Evolutionary conservation across 1,140 invertebrate genomes (phyloP), one percentile per base, ranked within the genome.

Genomic region (Drosophila fuyamai): DNA sequence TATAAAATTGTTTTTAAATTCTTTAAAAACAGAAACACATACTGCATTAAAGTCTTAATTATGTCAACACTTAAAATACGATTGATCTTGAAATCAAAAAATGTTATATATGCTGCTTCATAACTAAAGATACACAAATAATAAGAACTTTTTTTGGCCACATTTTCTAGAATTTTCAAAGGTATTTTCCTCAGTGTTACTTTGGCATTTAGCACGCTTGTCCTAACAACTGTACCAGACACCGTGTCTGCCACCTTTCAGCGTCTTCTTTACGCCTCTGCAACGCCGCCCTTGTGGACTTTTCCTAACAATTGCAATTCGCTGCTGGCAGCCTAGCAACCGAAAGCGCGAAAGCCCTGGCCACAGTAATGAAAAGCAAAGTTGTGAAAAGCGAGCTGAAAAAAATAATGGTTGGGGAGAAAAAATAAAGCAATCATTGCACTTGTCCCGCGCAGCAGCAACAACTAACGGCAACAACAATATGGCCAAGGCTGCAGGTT

Each of bases 401-500:
- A 38, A 43, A 48, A 38, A 44, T 6, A 32, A 56, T 29, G 40
- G 23, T 40, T 10, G 44, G 18, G 62, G 60, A 54, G 65, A 56
- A 60, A 53, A 78, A 77, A 81, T 74, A 81, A 81, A 85, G 81
- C 81, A 85, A 85, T 85, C 81, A 85, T 85, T 85, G 81, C 81
- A 85, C 81, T 85, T 85, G 82, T 78, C 68, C 62, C 78, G 53
- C 55, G 60, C 62, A 65, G 68, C 62, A 36, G 48, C 57, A 50
- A 23, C 40, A 60, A 51, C 66, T 51, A 48, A 27, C 54, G 46
- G 32, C 66, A 66, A 46, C 54, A 75, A 57, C 58, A 65, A 61
- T 65, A 75, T 66, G 72, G 53, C 73, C 72, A 65, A 76, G 72
- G 71, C 60, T 71, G 47, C 29, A 53, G 58, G 58, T 43, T 53